Base-by-base conservation (phyloP, 2,888 invertebrate genomes). In the Eilema caniola region DNA sequence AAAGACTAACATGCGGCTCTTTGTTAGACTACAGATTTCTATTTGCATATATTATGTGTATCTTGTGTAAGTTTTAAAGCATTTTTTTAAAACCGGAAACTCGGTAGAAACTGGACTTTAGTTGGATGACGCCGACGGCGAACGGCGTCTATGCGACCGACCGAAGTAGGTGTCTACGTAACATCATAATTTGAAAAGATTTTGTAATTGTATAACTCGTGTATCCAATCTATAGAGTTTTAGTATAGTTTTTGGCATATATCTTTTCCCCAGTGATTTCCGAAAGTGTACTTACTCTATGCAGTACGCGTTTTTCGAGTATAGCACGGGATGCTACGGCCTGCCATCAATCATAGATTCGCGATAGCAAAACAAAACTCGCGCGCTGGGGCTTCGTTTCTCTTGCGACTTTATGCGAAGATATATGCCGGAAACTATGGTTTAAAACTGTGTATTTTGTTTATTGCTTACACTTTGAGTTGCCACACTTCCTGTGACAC, bases 131-230 rank as follows among this genome's bases (percentile, higher is more conserved):
- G 33, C 24, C 53, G 61, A 65, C 65, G 23, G 47, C 60, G 64
- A 8, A 65, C 65, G 23, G 47, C 60, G 64, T 1, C 33, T 3
- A 41, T 41, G 3, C 41, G 53, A 24, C 23, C 66, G 24, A 16
- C 14, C 25, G 25, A 59, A 60, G 60, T 60, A 60, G 60, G 60
- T 28, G 28, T 61, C 60, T 33, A 65, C 61, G 68, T 66, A 71
- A 71, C 69, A 56, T 69, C 24, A 47, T 69, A 67, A 73, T 68
- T 62, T 56, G 67, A n/a, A 3, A n/a, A 62, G 20, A 71, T 67
- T 64, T 69, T 20, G 47, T 31, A 57, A 73, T 74, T 72, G 67
- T 74, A 66, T 71, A 69, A 69, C 25, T 67, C 20, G 37, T 66
- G 37, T 28, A 65, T 47, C 47, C 56, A 23, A 31, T 31, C 23